These are phyloP conservation scores for Cryptus viduatorius DNA, from an alignment of 2,888 invertebrate species.

Conservation along the genomic window DNA sequence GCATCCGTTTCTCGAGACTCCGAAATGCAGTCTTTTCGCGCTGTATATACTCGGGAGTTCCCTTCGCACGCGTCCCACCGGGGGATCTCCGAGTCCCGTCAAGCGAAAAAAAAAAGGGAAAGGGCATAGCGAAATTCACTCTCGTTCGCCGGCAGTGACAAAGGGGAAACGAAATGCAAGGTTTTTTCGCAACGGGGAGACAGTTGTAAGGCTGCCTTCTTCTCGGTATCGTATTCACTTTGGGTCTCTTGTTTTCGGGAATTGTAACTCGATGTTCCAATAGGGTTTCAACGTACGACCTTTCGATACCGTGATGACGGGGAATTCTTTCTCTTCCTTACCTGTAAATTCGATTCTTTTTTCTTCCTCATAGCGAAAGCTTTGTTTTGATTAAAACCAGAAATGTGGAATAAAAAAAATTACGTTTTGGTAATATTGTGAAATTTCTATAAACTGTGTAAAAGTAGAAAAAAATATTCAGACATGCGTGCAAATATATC, in stretches of 20 bases:
- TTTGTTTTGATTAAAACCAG: no score
- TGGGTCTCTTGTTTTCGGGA: constrained; percentile 82
- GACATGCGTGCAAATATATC: no score
- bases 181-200: constrained; percentile 66
- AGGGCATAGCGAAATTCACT: constrained; percentile 20
- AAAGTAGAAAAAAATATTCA: no score
- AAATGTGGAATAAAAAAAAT: no score
- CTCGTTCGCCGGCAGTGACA: constrained; percentile 23
- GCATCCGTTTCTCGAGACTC: constrained; percentile 32
- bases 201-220: constrained; percentile 80
- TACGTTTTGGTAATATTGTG: neutral
- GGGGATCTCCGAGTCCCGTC: neutral
- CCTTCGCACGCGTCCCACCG: neutral
- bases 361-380: neutral
- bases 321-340: constrained; percentile 5
- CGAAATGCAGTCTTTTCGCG: neutral
- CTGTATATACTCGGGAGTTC: neutral
- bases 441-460: neutral
- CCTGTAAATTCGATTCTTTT: neutral
- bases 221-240: constrained; percentile 76
- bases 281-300: constrained; percentile 80
- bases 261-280: constrained; percentile 81
- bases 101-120: constrained; percentile 9
- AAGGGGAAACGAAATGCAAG: constrained; percentile 68
- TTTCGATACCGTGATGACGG: constrained; percentile 3